These are phyloP conservation scores for Sinopyrophorus schimmeli DNA, from an alignment of 2,888 invertebrate species.

Conservation along the genomic window DNA sequence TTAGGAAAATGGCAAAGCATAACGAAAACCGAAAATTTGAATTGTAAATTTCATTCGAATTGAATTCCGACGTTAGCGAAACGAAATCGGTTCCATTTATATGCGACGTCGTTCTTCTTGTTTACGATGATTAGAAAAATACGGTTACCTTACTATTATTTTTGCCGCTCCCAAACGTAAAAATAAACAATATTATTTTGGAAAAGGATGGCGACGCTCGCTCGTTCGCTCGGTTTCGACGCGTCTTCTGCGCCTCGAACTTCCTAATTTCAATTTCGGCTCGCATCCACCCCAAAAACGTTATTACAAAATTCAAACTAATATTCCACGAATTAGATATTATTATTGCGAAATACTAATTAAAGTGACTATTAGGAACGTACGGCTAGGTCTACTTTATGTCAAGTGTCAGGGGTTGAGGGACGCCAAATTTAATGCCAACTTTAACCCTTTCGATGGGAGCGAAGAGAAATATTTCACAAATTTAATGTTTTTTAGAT, in stretches of 20 bases:
- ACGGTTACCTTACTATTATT: constrained; percentile 4
- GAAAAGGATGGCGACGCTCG: too few species aligned
- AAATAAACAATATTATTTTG: too few species aligned
- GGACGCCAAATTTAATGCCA: constrained; percentile 9
- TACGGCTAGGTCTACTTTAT: constrained; percentile 5
- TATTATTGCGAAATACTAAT: constrained; percentile 15
- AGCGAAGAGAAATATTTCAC: too few species aligned
- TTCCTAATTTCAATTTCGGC: constrained; percentile 14
- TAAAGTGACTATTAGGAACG: constrained; percentile 12
- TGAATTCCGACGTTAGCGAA: constrained; percentile 17
- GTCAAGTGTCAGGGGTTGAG: constrained; percentile 9
- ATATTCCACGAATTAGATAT: constrained; percentile 16
- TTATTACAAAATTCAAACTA: constrained; percentile 5
- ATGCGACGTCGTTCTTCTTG: constrained; percentile 14
- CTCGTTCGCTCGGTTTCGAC: too few species aligned
- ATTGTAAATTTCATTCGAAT: constrained; percentile 15
- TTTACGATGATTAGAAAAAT: constrained; percentile 10
- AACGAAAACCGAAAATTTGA: constrained; percentile 11
- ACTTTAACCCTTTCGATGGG: too few species aligned
- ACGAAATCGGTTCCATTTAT: constrained; percentile 18
- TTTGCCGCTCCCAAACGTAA: too few species aligned
- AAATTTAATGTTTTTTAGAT: too few species aligned
- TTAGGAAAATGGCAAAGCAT: too few species aligned
- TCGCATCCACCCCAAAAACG: not conserved
- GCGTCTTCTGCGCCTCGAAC: constrained; percentile 1